Percentiles rank a stretch among this genome's conserved stretches.
Evolutionary conservation across 2,797 vertebrate species (phyloP).

Genomic region (Pseudomugil gertrudae): DNA sequence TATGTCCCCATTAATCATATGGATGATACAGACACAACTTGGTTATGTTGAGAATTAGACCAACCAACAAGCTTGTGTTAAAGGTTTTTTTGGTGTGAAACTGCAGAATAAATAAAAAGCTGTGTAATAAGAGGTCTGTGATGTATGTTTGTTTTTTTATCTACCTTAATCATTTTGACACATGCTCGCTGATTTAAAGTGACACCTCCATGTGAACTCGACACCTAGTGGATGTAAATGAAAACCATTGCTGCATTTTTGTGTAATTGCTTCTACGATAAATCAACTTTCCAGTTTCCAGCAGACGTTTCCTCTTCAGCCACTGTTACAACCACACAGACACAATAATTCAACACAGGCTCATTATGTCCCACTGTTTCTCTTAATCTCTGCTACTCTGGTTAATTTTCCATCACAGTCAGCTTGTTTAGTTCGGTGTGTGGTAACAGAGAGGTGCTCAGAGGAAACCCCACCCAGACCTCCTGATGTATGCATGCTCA

Average conservation of each 20-base stretch:
- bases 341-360: constrained; percentile 19
- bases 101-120: no score
- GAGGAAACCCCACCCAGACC: constrained; percentile 61
- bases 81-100: no score
- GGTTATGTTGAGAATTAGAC: no score
- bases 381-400: constrained; percentile 1
- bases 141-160: no score
- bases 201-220: neutral
- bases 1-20: no score
- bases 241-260: constrained; percentile 44
- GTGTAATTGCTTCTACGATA: constrained; percentile 34
- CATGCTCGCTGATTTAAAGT: no score
- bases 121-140: no score
- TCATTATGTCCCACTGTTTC: neutral
- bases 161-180: no score
- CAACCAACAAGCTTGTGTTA: no score
- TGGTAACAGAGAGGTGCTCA: constrained; percentile 35
- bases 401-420: constrained; percentile 54
- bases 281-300: constrained; percentile 31
- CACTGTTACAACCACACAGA: constrained; percentile 40
- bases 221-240: constrained; percentile 19
- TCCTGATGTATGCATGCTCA: constrained; percentile 14
- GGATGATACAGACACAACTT: no score
- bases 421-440: constrained; percentile 46
- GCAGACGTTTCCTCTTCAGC: constrained; percentile 29